Conservation (phyloP, 2,888 invertebrate genomes). For the Slavum lentiscoides region DNA sequence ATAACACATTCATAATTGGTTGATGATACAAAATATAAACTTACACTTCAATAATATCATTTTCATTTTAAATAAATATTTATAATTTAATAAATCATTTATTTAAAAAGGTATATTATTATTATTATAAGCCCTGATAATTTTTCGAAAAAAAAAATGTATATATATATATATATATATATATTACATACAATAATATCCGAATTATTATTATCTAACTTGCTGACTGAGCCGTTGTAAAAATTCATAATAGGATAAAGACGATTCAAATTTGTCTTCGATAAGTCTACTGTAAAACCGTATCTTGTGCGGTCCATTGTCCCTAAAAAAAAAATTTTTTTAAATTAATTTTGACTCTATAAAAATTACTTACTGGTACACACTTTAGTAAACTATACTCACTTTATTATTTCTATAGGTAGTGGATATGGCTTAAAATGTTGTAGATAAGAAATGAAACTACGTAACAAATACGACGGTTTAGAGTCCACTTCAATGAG, state of each 20-base stretch:
- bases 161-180: neutral
- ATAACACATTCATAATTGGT: conserved; percentile 10
- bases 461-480: conserved; percentile 74
- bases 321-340: conserved; percentile 73
- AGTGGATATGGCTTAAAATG: conserved; percentile 81
- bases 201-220: conserved; percentile 68
- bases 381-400: conserved; percentile 56
- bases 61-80: conserved; percentile 25
- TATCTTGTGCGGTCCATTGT: conserved; percentile 82
- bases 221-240: conserved; percentile 90
- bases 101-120: neutral
- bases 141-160: neutral
- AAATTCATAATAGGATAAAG: conserved; percentile 97
- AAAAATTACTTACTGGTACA: neutral
- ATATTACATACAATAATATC: neutral
- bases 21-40: conserved; percentile 34
- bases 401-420: conserved; percentile 81
- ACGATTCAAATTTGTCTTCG: conserved; percentile 92
- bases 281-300: conserved; percentile 85
- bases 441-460: conserved; percentile 81
- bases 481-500: conserved; percentile 77
- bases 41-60: conserved; percentile 30
- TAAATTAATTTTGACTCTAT: neutral
- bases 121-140: neutral
- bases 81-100: conserved; percentile 32